Conservation (phyloP, 2,113 vertebrate genomes). For the Acrocephalus arundinaceus region DNA sequence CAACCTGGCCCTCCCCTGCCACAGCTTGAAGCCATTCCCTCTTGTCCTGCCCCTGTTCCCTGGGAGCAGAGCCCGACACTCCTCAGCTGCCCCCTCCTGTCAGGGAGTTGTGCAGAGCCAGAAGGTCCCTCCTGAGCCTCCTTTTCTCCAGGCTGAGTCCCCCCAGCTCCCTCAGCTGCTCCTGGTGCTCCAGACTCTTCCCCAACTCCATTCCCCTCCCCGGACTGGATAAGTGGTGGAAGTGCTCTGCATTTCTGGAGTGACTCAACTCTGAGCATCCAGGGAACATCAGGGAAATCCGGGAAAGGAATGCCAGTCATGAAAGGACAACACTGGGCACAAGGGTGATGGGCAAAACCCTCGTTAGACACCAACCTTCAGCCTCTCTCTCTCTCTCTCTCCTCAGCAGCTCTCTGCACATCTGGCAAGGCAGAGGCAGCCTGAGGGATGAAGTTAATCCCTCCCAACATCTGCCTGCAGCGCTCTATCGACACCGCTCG, state of each 20-base stretch:
- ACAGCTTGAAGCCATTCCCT: no score
- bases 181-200: no score
- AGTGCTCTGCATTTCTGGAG: background rate
- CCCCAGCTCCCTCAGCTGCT: no score
- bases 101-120: no score
- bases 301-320: background rate
- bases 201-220: no score
- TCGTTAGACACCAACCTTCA: accelerated
- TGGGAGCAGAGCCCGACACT: no score
- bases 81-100: no score
- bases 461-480: background rate
- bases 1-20: no score
- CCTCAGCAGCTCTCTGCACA: background rate
- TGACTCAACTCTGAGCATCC: background rate
- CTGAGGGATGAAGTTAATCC: background rate
- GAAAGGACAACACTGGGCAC: background rate
- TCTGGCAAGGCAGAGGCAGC: background rate
- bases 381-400: background rate
- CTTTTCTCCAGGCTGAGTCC: no score
- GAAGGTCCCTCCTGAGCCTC: no score
- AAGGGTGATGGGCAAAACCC: background rate
- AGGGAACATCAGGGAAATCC: background rate
- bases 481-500: accelerated
- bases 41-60: no score
- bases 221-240: accelerated